Evolutionary conservation across 2,797 vertebrate species (phyloP), one percentile per base, ranked within the genome.

Genomic region (Xerus rutilus): DNA sequence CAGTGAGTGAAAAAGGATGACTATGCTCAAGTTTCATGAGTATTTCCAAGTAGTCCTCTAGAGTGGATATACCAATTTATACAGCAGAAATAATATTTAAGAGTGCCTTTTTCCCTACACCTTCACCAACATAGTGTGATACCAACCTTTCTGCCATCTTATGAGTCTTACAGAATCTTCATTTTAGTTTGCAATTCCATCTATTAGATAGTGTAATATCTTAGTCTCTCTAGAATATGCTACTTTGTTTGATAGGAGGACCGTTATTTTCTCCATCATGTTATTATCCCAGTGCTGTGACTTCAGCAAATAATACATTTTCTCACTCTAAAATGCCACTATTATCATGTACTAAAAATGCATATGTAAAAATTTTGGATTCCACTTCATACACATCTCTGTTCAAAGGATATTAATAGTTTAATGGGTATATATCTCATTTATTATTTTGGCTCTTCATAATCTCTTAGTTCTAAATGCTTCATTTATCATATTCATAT

Each of bases 121-220:
- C 9, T 77, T 82, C 39, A 82, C 39, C 20, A 73, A 25, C 18
- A 76, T 43, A 39, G 11, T n/a, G 3, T 65, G 52, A 86, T 86
- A 73, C 43, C 47, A 86, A 59, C 47, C 14, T 23, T 59, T 57
- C 15, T 28, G 28, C 77, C 70, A 12, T 35, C 39, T 17, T 20
- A 32, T 77, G 49, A 77, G 45, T 35, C 30, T 65, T 23, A 78
- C 32, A 49, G 45, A 72, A 64, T 62, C 18, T 73, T 86, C 85
- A 85, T 79, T 83, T 87, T 76, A n/a, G 70, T 86, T 93, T 93
- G 45, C 7, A 81, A 59, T 93, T 65, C n/a, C 4, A 76, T 43
- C 47, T 11, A 17, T 39, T 74, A 91, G 81, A 49, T 35, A 65
- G 70, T 45, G 70, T 65, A 81, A 88, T 72, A 17, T 47, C 84